phyloP scores from a whole-genome alignment of 2,113 vertebrate genomes.

The Lagopus leucura region DNA sequence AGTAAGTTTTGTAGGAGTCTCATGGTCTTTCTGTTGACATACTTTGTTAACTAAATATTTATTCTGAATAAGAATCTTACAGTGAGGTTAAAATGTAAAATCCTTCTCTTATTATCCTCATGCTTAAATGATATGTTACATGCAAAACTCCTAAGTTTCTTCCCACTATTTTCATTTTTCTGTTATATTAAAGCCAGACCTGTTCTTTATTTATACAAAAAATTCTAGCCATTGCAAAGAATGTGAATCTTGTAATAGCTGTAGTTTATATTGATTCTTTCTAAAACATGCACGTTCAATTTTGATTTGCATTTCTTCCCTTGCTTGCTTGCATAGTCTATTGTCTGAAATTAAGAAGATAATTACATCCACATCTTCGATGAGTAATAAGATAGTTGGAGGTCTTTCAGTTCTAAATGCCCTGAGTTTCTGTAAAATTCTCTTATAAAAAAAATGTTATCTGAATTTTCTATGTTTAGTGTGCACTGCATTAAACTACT shows the following conservation, averaged over 20 bases:
- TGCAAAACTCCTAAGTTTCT: constrained; percentile 48
- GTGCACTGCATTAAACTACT: constrained; percentile 79
- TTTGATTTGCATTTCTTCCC: constrained; percentile 64
- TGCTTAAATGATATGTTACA: constrained; percentile 87
- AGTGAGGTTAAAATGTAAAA: constrained; percentile 1
- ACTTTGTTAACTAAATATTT: not conserved
- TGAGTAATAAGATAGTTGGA: constrained; percentile 52
- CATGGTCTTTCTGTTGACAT: not conserved
- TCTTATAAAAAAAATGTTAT: constrained; percentile 64
- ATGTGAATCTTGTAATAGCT: constrained; percentile 70
- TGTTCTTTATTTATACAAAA: constrained; percentile 52
- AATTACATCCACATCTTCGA: constrained; percentile 29
- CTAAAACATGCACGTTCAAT: constrained; percentile 75
- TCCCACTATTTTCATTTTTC: not conserved
- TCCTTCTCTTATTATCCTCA: constrained; percentile 79
- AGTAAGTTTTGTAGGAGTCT: not conserved
- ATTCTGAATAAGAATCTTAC: constrained; percentile 41
- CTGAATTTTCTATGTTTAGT: constrained; percentile 80
- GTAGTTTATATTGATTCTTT: constrained; percentile 66
- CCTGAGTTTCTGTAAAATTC: constrained; percentile 49
- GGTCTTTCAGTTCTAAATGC: constrained; percentile 18
- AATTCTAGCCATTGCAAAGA: constrained; percentile 82
- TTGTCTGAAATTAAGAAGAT: constrained; percentile 71
- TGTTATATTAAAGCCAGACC: constrained; percentile 42
- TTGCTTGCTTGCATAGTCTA: constrained; percentile 80